Conservation (phyloP, 2,113 vertebrate species). For the Phalacrocorax pelagicus region DNA sequence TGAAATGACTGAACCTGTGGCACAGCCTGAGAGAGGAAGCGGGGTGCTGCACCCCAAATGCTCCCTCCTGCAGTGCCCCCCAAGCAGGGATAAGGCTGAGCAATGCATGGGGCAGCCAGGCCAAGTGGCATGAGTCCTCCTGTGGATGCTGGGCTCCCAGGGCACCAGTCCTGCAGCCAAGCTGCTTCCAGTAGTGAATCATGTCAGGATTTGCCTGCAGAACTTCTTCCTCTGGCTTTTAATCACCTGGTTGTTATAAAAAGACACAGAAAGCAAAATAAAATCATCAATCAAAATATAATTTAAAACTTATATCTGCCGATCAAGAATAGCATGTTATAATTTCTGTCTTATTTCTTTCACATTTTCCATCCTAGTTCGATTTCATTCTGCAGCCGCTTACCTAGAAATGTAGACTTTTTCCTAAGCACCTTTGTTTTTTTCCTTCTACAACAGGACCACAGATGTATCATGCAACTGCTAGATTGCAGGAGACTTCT, state of each 20-base stretch:
- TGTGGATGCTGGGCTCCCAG: not conserved
- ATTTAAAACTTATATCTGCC: not conserved
- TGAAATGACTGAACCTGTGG: not conserved
- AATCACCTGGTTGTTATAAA: not conserved
- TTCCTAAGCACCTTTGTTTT: not conserved
- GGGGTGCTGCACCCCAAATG: not conserved
- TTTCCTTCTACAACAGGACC: not conserved
- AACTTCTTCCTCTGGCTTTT: not conserved
- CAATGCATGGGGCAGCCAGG: fast-evolving
- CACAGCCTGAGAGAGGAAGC: not conserved
- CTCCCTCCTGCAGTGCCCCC: not conserved
- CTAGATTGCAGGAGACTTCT: not conserved
- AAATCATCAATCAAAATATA: not conserved
- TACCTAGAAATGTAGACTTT: not conserved
- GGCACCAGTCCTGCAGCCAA: not conserved
- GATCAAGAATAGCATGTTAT: not conserved
- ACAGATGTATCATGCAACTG: not conserved
- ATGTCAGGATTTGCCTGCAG: not conserved
- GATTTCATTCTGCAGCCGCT: not conserved
- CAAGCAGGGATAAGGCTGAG: not conserved
- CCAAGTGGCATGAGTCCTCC: fast-evolving
- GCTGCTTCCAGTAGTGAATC: not conserved
- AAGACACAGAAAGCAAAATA: not conserved
- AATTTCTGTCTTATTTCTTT: not conserved
- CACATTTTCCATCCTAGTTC: not conserved